phyloP scores from a whole-genome alignment of 2,797 vertebrate genomes.

The Protonibea diacanthus region DNA sequence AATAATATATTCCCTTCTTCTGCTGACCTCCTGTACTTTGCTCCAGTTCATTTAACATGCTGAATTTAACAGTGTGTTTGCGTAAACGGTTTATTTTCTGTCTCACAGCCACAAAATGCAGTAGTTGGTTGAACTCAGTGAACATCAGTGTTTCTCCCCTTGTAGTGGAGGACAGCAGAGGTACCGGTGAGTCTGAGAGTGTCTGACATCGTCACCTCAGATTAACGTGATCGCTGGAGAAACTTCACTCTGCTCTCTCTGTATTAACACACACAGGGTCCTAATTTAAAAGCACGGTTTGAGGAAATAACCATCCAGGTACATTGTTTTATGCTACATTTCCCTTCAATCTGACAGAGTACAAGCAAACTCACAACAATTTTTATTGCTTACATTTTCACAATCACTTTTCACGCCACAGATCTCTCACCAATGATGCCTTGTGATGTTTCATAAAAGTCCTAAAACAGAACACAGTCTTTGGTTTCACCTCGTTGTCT shows the following conservation, averaged over 20 bases:
- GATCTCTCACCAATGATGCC: slow-evolving; percentile 12
- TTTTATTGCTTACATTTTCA: slow-evolving; percentile 46
- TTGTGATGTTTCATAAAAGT: slow-evolving; percentile 15
- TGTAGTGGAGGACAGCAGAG: slow-evolving; percentile 28
- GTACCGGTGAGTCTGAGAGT: slow-evolving; percentile 39
- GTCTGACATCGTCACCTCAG: slow-evolving; percentile 43
- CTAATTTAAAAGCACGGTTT: too few relatives aligned
- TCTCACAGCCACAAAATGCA: background rate
- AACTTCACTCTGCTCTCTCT: background rate
- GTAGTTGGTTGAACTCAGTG: background rate
- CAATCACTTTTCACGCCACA: slow-evolving; percentile 37
- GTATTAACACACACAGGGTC: background rate
- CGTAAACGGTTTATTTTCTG: background rate
- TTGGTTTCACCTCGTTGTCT: slow-evolving; percentile 49
- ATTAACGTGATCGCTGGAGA: slow-evolving; percentile 26
- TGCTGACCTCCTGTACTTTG: background rate
- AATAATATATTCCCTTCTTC: too few relatives aligned
- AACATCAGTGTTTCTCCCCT: background rate
- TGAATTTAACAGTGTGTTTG: background rate
- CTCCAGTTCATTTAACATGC: background rate
- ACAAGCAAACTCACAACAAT: background rate
- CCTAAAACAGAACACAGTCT: slow-evolving; percentile 23
- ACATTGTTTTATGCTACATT: background rate
- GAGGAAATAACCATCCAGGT: too few relatives aligned
- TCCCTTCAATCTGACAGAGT: background rate